These are phyloP conservation scores for Phrynocephalus guinanensis DNA, from an alignment of 2,797 vertebrate species.

Conservation along the genomic window DNA sequence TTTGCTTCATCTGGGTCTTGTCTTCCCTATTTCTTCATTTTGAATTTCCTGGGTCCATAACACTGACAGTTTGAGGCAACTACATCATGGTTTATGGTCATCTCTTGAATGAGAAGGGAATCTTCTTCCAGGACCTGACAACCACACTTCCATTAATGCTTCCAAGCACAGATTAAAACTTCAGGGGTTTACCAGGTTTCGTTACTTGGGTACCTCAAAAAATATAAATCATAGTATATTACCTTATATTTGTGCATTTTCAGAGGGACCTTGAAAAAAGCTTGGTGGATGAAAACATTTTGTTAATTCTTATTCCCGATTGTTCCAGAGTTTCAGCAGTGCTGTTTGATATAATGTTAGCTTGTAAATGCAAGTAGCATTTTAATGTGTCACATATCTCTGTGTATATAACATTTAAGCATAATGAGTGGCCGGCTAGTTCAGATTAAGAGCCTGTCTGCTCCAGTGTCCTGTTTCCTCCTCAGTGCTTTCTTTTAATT, in stretches of 20 bases:
- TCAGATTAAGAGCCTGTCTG: background rate
- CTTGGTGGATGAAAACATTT: background rate
- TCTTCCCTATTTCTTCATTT: background rate
- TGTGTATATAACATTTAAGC: slow-evolving; percentile 13
- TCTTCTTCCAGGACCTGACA: slow-evolving; percentile 10
- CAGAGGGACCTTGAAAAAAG: slow-evolving; percentile 10
- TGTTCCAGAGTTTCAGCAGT: background rate
- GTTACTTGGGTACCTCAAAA: background rate
- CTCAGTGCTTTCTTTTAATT: too few relatives aligned
- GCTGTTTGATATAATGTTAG: background rate
- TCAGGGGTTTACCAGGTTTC: background rate
- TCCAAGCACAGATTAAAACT: slow-evolving; percentile 7
- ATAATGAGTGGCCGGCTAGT: background rate
- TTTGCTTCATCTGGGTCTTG: background rate
- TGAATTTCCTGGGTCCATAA: background rate
- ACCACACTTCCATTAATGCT: slow-evolving; percentile 32
- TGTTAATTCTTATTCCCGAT: background rate
- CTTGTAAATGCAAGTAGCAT: too few relatives aligned
- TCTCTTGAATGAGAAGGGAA: slow-evolving; percentile 17
- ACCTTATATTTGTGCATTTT: background rate
- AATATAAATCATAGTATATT: background rate
- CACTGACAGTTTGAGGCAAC: too few relatives aligned
- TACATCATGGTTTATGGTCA: slow-evolving; percentile 7
- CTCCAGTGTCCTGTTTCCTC: background rate
- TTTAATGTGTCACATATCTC: background rate